Evolutionary conservation across 2,797 vertebrate species (phyloP).

Genomic region (Esox masquinongy): DNA sequence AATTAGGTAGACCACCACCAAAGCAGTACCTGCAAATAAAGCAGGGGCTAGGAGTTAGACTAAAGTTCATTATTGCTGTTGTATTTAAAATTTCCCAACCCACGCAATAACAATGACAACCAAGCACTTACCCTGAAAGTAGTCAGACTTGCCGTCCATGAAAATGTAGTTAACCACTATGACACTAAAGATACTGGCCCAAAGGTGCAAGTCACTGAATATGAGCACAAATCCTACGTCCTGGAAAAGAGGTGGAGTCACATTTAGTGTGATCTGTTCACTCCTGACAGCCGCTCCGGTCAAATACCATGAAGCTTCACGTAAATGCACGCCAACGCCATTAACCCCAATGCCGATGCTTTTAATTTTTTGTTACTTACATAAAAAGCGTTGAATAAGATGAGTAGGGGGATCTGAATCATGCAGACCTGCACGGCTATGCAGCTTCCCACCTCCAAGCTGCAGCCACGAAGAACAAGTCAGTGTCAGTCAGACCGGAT

Average conservation of each 20-base stretch:
- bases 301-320: not conserved
- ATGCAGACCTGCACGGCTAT: conserved; percentile 92
- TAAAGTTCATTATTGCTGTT: not conserved
- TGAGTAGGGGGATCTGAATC: conserved; percentile 89
- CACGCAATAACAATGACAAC: not conserved
- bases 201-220: conserved; percentile 87
- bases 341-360: not conserved
- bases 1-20: conserved; percentile 86
- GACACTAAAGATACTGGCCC: conserved; percentile 86
- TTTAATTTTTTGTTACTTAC: conserved; percentile 66
- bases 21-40: conserved; percentile 72
- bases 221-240: conserved; percentile 82
- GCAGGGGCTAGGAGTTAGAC: not conserved
- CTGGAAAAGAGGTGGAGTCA: conserved; percentile 41
- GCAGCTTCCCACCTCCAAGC: conserved; percentile 89
- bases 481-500: not conserved
- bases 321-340: not conserved
- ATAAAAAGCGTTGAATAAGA: conserved; percentile 88
- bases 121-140: conserved; percentile 80
- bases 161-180: conserved; percentile 87
- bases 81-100: not conserved
- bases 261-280: not conserved
- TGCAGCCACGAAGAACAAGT: conserved; percentile 48
- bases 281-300: not conserved
- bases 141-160: conserved; percentile 92